Conservation (phyloP, 2,797 vertebrate genomes). For the Fistularia commersonii region DNA sequence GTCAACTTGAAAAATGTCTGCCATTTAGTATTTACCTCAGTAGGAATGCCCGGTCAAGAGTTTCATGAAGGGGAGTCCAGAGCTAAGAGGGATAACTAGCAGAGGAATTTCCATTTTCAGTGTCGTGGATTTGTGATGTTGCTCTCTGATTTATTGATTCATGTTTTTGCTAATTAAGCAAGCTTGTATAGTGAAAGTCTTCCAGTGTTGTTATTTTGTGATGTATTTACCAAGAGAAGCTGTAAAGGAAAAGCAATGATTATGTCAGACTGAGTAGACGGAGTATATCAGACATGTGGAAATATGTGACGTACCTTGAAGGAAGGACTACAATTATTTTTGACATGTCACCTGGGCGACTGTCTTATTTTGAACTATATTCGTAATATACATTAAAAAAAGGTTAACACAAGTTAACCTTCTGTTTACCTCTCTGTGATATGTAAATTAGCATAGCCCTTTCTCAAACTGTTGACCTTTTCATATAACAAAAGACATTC, state of each 20-base stretch:
- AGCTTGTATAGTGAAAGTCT: slow-evolving; percentile 77
- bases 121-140: slow-evolving; percentile 52
- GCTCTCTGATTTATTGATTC: slow-evolving; percentile 61
- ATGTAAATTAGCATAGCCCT: slow-evolving; percentile 32
- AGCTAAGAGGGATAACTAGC: slow-evolving; percentile 40
- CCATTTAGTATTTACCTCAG: slow-evolving; percentile 68
- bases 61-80: slow-evolving; percentile 37
- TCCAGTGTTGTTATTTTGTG: slow-evolving; percentile 59
- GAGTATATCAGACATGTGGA: neutral
- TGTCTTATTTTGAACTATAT: slow-evolving; percentile 32
- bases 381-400: slow-evolving; percentile 28
- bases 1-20: slow-evolving; percentile 62
- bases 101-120: slow-evolving; percentile 52
- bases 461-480: slow-evolving; percentile 36
- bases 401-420: slow-evolving; percentile 21
- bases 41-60: slow-evolving; percentile 50
- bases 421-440: slow-evolving; percentile 63
- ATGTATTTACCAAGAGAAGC: too few species aligned
- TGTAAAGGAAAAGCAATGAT: too few species aligned
- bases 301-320: slow-evolving; percentile 4
- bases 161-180: slow-evolving; percentile 60
- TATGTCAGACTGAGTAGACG: neutral
- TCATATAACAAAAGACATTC: slow-evolving; percentile 15
- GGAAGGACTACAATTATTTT: slow-evolving; percentile 6
- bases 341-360: slow-evolving; percentile 18